Conservation (phyloP, 1,140 invertebrate species). For the Drosophila varians region DNA sequence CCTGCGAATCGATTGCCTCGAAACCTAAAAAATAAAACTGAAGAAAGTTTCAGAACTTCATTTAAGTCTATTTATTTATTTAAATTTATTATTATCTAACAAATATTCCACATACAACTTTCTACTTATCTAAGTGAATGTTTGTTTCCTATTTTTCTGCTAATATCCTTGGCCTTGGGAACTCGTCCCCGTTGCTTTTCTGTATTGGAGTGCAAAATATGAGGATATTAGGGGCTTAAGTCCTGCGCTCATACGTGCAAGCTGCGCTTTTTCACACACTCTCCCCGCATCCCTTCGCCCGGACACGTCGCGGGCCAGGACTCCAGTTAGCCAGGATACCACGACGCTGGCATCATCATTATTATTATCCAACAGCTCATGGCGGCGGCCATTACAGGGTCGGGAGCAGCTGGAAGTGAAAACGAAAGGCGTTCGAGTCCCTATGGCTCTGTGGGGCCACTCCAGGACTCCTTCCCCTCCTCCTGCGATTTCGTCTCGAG, state of each 20-base stretch:
- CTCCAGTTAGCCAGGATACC: constrained; percentile 10
- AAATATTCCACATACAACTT: neutral
- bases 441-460: neutral
- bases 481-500: constrained; percentile 59
- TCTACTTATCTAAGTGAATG: neutral
- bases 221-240: constrained; percentile 68
- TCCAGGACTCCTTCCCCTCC: neutral
- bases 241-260: constrained; percentile 54
- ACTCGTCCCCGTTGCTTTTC: constrained; percentile 22
- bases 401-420: constrained; percentile 52
- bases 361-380: constrained; percentile 54
- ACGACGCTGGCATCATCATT: constrained; percentile 35
- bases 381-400: constrained; percentile 69
- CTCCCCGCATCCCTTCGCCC: neutral
- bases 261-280: constrained; percentile 78
- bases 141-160: neutral
- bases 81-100: too few species aligned
- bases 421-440: constrained; percentile 59
- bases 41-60: neutral
- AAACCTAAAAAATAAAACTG: too few species aligned
- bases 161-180: constrained; percentile 38
- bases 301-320: constrained; percentile 7
- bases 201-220: constrained; percentile 60
- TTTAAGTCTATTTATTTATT: too few species aligned
- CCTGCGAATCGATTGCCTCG: constrained; percentile 13